Percentiles rank a stretch among this genome's conserved stretches.
Conservation (phyloP, 2,797 vertebrate genomes). For the Ctenopoma multispine region DNA sequence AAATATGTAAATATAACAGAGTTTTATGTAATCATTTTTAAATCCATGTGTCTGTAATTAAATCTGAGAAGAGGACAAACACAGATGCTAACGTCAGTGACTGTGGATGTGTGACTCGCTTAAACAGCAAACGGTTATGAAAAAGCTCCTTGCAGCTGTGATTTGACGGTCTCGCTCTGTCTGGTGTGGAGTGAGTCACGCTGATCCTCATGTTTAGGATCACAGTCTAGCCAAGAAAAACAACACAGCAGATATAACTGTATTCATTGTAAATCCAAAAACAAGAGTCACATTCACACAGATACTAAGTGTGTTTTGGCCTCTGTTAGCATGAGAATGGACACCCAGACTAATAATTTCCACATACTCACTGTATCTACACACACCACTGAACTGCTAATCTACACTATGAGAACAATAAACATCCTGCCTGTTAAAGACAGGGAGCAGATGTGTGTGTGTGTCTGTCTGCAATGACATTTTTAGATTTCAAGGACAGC, state of each 20-base stretch:
- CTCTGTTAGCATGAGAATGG: not conserved
- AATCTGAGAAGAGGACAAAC: too few species aligned
- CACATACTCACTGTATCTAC: conserved; percentile 1
- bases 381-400: conserved; percentile 22
- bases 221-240: not conserved
- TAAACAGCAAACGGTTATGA: too few species aligned
- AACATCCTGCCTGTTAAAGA: conserved; percentile 63
- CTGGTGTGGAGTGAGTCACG: not conserved
- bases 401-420: conserved; percentile 51
- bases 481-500: conserved; percentile 87
- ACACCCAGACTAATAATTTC: conserved; percentile 16
- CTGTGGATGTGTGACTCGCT: too few species aligned
- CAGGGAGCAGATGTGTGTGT: conserved; percentile 35
- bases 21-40: too few species aligned
- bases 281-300: conserved; percentile 17
- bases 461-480: conserved; percentile 72
- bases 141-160: not conserved
- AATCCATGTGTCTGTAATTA: too few species aligned
- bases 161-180: too few species aligned
- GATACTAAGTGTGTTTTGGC: conserved; percentile 6
- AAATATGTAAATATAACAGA: too few species aligned
- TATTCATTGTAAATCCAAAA: conserved; percentile 1
- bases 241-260: not conserved
- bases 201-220: not conserved
- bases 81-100: too few species aligned